Percentiles rank a stretch among this genome's conserved stretches.
Conservation (phyloP, 2,797 vertebrate species). For the Sus cebifrons region DNA sequence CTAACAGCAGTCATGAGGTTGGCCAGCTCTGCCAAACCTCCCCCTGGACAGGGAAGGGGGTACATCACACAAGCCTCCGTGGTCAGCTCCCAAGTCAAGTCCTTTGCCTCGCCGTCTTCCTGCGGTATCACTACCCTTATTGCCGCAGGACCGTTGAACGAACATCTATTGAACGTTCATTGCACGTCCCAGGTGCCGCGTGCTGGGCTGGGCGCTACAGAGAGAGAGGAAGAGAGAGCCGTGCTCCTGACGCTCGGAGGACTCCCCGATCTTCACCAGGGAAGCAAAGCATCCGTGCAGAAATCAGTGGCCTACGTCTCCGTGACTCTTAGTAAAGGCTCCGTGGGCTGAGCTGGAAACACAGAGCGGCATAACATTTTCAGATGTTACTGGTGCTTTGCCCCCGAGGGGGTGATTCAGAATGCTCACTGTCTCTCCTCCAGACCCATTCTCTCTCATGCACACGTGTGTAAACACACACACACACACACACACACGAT, state of each 20-base stretch:
- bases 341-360: slow-evolving; percentile 15
- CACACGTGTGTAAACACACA: neutral
- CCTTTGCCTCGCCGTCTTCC: neutral
- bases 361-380: slow-evolving; percentile 10
- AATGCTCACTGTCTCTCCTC: neutral
- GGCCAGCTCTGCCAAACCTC: neutral
- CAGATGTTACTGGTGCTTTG: slow-evolving; percentile 26
- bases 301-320: neutral
- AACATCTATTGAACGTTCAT: neutral
- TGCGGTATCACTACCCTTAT: neutral
- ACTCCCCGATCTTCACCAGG: neutral
- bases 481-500: neutral
- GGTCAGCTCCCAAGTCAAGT: neutral
- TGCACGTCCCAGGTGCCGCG: neutral
- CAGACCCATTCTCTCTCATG: neutral
- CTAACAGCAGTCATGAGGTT: neutral
- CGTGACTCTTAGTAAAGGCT: neutral
- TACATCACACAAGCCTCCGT: neutral
- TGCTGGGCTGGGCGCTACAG: neutral
- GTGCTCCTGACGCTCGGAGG: neutral
- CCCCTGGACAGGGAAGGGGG: neutral
- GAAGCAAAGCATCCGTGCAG: neutral
- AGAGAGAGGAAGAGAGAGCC: neutral
- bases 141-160: neutral
- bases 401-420: neutral